Evolutionary conservation across 2,797 vertebrate genomes (phyloP).

Genomic region (Ctenosaura bakeri): DNA sequence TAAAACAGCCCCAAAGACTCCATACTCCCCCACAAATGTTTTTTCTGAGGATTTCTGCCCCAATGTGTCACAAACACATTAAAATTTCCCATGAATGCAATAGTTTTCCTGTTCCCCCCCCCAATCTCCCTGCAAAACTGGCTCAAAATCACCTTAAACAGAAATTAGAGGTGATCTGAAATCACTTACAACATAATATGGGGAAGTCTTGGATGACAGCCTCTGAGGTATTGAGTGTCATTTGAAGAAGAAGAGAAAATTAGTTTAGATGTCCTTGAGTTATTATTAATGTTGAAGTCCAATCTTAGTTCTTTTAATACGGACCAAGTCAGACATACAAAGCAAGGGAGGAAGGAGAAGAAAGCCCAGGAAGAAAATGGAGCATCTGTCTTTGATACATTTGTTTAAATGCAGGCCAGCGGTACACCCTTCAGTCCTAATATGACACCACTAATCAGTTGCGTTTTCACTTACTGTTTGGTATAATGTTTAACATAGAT

Average conservation of each 20-base stretch:
- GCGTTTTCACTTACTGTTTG: background rate
- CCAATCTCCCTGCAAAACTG: no score
- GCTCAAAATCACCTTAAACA: no score
- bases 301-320: constrained; percentile 31
- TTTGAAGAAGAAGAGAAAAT: constrained; percentile 36
- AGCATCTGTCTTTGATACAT: background rate
- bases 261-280: constrained; percentile 34
- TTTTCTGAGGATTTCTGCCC: no score
- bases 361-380: background rate
- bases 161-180: no score
- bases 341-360: background rate
- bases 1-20: no score
- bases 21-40: no score
- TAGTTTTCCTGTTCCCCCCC: no score
- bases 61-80: no score
- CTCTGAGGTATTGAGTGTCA: constrained; percentile 30
- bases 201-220: constrained; percentile 11
- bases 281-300: constrained; percentile 29
- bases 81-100: no score
- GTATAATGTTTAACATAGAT: background rate
- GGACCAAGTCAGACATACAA: constrained; percentile 17
- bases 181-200: constrained; percentile 6
- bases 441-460: background rate
- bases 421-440: background rate
- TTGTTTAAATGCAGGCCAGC: background rate